Base-by-base conservation (phyloP, 1,140 invertebrate species). In the Augochlora pura region DNA sequence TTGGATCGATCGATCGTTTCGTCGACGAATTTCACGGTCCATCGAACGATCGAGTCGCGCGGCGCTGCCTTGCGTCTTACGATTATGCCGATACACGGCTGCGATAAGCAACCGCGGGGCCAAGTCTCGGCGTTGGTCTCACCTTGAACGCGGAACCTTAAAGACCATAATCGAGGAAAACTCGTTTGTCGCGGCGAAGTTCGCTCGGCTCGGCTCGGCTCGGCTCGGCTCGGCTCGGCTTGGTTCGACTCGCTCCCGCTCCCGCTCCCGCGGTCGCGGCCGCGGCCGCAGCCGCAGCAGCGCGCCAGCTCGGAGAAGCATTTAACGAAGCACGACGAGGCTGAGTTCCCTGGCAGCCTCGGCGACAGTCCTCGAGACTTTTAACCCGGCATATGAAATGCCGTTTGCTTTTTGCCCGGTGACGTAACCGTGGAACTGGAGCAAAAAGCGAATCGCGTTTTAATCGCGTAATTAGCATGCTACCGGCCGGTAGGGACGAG, bases 1-100 rank as follows among this genome's bases (percentile, higher is more conserved):
- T 3, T 46, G 2, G 42, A 46, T 46, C 42, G 42, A 46, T 46
- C 42, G 42, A 52, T 52, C 21, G 49, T 90, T 89, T 90, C 85
- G 86, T 89, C 83, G 65, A 80, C 82, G 83, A 52, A 89, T 91
- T 91, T 90, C 85, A 88, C 84, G 87, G 82, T 86, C 74, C 83
- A 78, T 70, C 77, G 86, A 82, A 83, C 85, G 84, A 60, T 76
- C 83, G 77, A 87, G 68, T 82, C 81, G 84, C 71, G 74, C 63
- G 42, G 81, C 49, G 49, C 72, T n/a, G n/a, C n/a, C n/a, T n/a
- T n/a, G n/a, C n/a, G n/a, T n/a, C n/a, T n/a, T n/a, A n/a, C 65
- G 62, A 66, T 85, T 83, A 80, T 70, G 77, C 60, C 84, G 80
- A 86, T 82, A 73, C 82, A 66, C 60, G 71, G 54, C 18, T 54